phyloP scores from a whole-genome alignment of 2,888 invertebrate genomes.

The Atethmia centrago region DNA sequence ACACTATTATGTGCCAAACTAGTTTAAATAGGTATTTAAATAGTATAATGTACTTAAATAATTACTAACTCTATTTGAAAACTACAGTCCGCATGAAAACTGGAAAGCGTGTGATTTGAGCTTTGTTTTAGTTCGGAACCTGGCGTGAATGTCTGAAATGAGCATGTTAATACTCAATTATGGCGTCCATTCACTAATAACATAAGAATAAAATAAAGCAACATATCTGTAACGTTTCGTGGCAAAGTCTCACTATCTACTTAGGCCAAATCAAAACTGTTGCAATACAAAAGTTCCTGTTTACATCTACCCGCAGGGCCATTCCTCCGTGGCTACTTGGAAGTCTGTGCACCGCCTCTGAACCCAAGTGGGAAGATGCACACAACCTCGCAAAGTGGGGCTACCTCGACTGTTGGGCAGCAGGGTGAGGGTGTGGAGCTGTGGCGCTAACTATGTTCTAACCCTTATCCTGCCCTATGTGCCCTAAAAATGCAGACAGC shows the following conservation, averaged over 20 bases:
- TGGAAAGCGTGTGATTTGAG: not conserved
- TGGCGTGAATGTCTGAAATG: not conserved
- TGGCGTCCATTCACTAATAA: not conserved
- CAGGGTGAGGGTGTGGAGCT: too few relatives aligned
- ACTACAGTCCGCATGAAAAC: not conserved
- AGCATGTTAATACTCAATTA: not conserved
- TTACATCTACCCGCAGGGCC: not conserved
- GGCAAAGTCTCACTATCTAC: too few relatives aligned
- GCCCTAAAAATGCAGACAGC: not conserved
- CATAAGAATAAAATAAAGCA: not conserved
- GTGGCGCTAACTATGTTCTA: too few relatives aligned
- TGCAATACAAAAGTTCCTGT: not conserved
- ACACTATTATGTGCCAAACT: slow-evolving; percentile 28
- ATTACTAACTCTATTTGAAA: slow-evolving; percentile 5
- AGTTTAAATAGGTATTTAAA: slow-evolving; percentile 38
- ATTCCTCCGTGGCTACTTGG: not conserved
- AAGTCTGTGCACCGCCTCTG: not conserved
- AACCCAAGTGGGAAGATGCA: not conserved
- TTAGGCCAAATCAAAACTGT: not conserved
- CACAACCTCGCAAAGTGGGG: not conserved
- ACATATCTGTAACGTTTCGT: not conserved
- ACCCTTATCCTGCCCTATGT: not conserved
- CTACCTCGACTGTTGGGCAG: too few relatives aligned
- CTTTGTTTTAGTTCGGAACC: not conserved
- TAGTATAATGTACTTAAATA: not conserved